Evolutionary conservation across 2,797 vertebrate genomes (phyloP).

Genomic region (Crax fasciolata): DNA sequence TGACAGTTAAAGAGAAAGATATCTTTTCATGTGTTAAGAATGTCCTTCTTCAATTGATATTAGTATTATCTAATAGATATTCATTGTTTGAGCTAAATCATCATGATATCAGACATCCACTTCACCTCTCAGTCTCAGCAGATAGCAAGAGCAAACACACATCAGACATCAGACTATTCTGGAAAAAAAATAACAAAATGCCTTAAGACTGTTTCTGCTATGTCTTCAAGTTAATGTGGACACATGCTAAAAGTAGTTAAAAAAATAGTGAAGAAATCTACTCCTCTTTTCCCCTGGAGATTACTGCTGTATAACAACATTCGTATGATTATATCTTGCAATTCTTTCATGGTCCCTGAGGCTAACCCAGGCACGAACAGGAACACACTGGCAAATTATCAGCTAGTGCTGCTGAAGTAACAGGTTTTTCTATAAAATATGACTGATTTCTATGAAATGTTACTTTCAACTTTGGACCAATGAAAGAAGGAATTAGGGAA

Average conservation of each 20-base stretch:
- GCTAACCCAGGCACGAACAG: not conserved
- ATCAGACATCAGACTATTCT: not conserved
- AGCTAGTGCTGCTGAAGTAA: not conserved
- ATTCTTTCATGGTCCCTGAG: not conserved
- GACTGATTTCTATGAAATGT: not conserved
- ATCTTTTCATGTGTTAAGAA: not conserved
- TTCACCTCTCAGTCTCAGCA: not conserved
- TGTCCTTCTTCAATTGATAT: not conserved
- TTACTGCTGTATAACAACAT: not conserved
- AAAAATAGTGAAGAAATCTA: not conserved
- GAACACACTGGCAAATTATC: not conserved
- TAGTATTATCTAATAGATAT: not conserved
- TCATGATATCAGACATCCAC: not conserved
- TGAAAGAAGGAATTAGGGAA: not conserved
- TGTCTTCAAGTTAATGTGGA: not conserved
- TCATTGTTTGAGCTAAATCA: not conserved
- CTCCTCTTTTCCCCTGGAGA: not conserved
- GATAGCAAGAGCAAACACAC: not conserved
- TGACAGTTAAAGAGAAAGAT: not conserved
- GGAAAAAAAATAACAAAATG: not conserved
- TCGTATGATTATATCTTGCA: not conserved
- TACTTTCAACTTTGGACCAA: not conserved
- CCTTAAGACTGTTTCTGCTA: not conserved
- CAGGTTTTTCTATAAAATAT: not conserved
- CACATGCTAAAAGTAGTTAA: not conserved